Base-by-base conservation (phyloP, 2,113 vertebrate genomes). In the Oryzias celebensis region DNA sequence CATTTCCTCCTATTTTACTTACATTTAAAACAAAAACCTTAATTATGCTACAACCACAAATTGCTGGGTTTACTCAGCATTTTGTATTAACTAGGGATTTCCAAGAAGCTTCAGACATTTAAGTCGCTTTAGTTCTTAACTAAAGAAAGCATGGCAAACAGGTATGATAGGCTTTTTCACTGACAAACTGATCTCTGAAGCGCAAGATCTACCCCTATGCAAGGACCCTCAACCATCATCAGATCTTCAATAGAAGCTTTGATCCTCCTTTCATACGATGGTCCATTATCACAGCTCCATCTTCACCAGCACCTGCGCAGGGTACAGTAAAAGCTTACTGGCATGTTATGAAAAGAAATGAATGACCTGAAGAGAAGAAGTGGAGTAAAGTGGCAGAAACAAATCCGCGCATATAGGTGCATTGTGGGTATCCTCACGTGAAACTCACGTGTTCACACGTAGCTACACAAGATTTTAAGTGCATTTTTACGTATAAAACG, bases 171-270 rank as follows among this genome's bases (percentile, higher is more conserved):
- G 50, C 15, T 62, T 52, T 72, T 73, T 78, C 24, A n/a, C 51
- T 76, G 59, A 67, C 71, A 78, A 58, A 78, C 61, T 56, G 18
- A 43, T 68, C 52, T 80, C 48, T 80, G 69, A 82, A 76, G 73
- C 28, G 46, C 69, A 83, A 78, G 85, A 82, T 75, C 66, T 85
- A 80, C 88, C 85, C 81, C 74, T 49, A 91, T 89, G 71, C 64
- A 51, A 50, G 68, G 75, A 77, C 67, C 58, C 68, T 75, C 80
- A 69, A 62, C 75, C 84, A 80, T 76, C 80, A 73, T 82, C 71
- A 73, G 49, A 83, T 84, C 76, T 59, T 77, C 83, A 61, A 49
- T 41, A 57, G 54, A 3, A 18, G 55, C 82, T 88, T 88, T 89
- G 85, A 90, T 87, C 85, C 66, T 71, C 46, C 54, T 10, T 70